Percentiles rank a stretch among this genome's conserved stretches.
These are phyloP conservation scores for Megaptera novaeangliae DNA, from an alignment of 2,113 vertebrate species.

Conservation along the genomic window DNA sequence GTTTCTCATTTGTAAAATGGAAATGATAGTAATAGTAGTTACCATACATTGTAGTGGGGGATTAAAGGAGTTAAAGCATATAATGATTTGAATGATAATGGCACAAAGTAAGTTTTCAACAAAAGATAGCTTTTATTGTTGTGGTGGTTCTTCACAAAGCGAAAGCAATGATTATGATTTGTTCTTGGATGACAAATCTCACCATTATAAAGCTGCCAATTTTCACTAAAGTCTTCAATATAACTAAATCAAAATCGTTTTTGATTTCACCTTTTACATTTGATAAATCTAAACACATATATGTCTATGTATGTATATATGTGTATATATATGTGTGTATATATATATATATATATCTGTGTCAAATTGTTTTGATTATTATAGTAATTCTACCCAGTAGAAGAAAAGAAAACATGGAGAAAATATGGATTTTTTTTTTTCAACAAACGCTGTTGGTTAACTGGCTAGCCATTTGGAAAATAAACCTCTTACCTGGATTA, in stretches of 20 bases:
- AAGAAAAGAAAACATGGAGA: background rate
- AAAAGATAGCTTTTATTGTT: background rate
- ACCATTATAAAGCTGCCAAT: background rate
- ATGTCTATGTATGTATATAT: background rate
- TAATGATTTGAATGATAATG: background rate
- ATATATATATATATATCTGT: background rate
- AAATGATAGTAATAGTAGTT: background rate
- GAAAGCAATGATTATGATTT: background rate
- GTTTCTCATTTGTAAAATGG: background rate
- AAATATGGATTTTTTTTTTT: background rate
- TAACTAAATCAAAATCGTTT: background rate
- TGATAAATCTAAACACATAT: background rate
- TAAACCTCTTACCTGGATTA: background rate
- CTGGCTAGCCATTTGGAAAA: background rate
- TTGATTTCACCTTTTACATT: background rate
- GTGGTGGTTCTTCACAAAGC: background rate
- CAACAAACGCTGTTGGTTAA: background rate
- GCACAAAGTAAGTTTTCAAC: background rate
- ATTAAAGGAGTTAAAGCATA: background rate
- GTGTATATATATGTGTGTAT: rapidly evolving
- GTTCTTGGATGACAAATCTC: background rate
- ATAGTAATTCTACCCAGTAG: background rate
- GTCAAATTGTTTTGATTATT: background rate
- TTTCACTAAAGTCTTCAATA: background rate
- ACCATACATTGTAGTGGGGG: no score